Percentiles rank a stretch among this genome's conserved stretches.
Evolutionary conservation across 2,888 invertebrate species (phyloP).

Genomic region (Agonum fuliginosum): DNA sequence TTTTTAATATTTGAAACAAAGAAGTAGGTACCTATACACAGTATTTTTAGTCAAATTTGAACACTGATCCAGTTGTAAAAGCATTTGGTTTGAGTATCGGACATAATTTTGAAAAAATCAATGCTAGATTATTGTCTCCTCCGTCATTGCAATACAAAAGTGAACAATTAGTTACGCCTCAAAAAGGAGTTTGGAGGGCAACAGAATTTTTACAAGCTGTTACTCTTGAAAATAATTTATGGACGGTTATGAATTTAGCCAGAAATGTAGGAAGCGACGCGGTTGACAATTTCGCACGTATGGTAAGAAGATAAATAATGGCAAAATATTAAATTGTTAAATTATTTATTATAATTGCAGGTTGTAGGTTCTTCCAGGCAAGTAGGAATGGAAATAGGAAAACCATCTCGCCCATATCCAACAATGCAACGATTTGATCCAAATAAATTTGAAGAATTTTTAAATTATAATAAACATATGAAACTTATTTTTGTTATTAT

Average conservation of each 20-base stretch:
- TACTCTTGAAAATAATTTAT: slow-evolving; percentile 66
- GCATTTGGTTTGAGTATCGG: slow-evolving; percentile 89
- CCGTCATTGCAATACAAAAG: slow-evolving; percentile 82
- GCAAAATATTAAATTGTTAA: background rate
- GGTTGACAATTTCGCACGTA: slow-evolving; percentile 65
- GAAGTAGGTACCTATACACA: no score
- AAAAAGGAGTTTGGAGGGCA: slow-evolving; percentile 73
- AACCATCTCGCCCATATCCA: background rate
- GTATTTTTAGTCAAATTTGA: slow-evolving; percentile 67
- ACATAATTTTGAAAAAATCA: slow-evolving; percentile 83
- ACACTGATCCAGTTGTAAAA: slow-evolving; percentile 76
- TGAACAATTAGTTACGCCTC: slow-evolving; percentile 65
- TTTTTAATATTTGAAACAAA: no score
- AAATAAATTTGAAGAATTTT: background rate
- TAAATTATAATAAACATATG: background rate
- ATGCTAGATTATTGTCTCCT: slow-evolving; percentile 85
- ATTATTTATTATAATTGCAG: background rate
- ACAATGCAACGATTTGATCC: background rate
- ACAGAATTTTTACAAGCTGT: slow-evolving; percentile 69
- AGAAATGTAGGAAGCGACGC: slow-evolving; percentile 61
- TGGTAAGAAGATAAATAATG: background rate
- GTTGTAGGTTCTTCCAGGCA: background rate
- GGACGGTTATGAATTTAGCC: slow-evolving; percentile 73
- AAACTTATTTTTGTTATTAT: slow-evolving; percentile 17
- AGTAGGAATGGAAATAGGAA: background rate